A percentile compares a stretch with the other conserved stretches of the same genome.
Evolutionary conservation across 2,888 invertebrate genomes (phyloP).

Genomic region (Diachrysia chrysitis): DNA sequence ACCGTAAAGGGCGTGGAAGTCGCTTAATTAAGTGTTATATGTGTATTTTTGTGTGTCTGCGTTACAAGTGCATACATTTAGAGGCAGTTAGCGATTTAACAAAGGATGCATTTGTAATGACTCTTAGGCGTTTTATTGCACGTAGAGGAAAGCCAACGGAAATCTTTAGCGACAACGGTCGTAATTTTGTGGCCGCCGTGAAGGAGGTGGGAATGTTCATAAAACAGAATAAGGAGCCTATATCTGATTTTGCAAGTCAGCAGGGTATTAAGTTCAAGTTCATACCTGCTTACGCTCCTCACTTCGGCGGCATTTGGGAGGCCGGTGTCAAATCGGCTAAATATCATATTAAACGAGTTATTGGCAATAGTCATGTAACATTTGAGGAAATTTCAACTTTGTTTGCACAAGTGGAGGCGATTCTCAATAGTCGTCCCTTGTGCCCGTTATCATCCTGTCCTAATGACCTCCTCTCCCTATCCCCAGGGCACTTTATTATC

Average conservation of each 20-base stretch:
- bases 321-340: slow-evolving; percentile 9
- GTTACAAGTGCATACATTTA: slow-evolving; percentile 19
- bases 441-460: slow-evolving; percentile 45
- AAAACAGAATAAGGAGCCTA: not conserved
- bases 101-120: slow-evolving; percentile 20
- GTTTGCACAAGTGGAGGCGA: slow-evolving; percentile 28
- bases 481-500: no score
- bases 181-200: slow-evolving; percentile 50
- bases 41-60: slow-evolving; percentile 43
- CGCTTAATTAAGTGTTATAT: slow-evolving; percentile 20
- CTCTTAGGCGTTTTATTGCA: slow-evolving; percentile 19
- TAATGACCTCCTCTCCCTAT: no score
- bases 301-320: slow-evolving; percentile 21
- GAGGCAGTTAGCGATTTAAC: slow-evolving; percentile 18
- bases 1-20: slow-evolving; percentile 22
- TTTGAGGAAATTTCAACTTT: slow-evolving; percentile 26
- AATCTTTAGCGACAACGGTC: slow-evolving; percentile 58
- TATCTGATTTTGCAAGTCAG: slow-evolving; percentile 16
- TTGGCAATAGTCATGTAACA: slow-evolving; percentile 18
- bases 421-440: slow-evolving; percentile 53
- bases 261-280: slow-evolving; percentile 15
- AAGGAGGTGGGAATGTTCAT: slow-evolving; percentile 16
- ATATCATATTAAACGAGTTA: slow-evolving; percentile 8
- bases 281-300: slow-evolving; percentile 23
- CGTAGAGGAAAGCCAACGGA: slow-evolving; percentile 32